Evolutionary conservation across 2,113 vertebrate species (phyloP), one percentile per base, ranked within the genome.

Genomic region (Cyanistes caeruleus): DNA sequence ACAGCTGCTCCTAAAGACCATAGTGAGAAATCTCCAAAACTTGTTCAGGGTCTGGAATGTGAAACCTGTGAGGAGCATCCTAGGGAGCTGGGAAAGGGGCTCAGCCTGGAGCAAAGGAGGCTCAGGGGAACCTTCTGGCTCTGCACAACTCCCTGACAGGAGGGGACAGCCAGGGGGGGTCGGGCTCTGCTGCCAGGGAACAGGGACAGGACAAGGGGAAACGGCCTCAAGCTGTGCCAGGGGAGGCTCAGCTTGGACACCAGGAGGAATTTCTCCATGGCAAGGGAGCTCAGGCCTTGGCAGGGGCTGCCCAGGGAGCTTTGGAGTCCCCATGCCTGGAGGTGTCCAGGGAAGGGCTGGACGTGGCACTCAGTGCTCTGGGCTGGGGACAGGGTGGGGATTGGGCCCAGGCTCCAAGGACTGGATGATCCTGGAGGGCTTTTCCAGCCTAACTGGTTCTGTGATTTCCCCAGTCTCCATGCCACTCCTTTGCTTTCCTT

Each of bases 401-500:
- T 3, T 0, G 17, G 49, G 51, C 58, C 51, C 51, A 56, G 65
- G 3, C 1, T 43, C 43, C 43, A 43, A 0, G 76, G 22, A 3
- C 67, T 68, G 5, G 7, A 13, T 39, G 44, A 9, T 11, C n/a
- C 18, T 27, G 41, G 7, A 64, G 69, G 44, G 5, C 2, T 67
- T 67, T 59, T 52, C 60, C 39, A 60, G 6, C 53, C 28, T n/a
- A 0, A 8, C 0, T 21, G 16, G 0, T 25, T 52, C 62, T 60
- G n/a, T 27, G 17, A 17, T 67, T 84, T 74, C 15, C n/a, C 44
- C 1, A 4, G 4, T 49, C n/a, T 62, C 22, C 15, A 3, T 27
- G 41, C 9, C 1, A 1, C 69, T 78, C 49, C 51, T 75, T 15
- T 15, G 52, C 56, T 74, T 35, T 49, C 30, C 43, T 30, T 53